Percentiles rank a stretch among this genome's conserved stretches.
phyloP scores from a whole-genome alignment of 2,888 invertebrate genomes.

The Drosophila sordidapex region DNA sequence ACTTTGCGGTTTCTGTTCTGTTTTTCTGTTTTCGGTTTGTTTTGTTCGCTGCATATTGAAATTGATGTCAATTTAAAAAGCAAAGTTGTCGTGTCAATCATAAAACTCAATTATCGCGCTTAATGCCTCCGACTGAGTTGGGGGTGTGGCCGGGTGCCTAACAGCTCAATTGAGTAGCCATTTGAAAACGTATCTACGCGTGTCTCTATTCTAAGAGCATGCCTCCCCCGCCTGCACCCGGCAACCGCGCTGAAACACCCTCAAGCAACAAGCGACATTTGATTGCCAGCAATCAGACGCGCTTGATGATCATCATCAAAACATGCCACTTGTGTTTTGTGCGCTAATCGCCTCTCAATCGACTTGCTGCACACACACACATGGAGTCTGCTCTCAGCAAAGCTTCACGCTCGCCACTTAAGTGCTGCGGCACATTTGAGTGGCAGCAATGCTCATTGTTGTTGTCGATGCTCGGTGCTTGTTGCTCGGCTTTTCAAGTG shows the following conservation, averaged over 20 bases:
- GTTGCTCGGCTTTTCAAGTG: slow-evolving; percentile 59
- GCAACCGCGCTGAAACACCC: background rate
- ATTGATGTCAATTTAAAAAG: slow-evolving; percentile 83
- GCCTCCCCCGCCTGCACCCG: background rate
- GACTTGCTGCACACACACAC: slow-evolving; percentile 47
- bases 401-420: slow-evolving; percentile 60
- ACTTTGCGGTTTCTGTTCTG: slow-evolving; percentile 36
- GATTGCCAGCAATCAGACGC: slow-evolving; percentile 76
- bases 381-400: slow-evolving; percentile 11
- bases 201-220: slow-evolving; percentile 50
- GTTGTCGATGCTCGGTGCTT: slow-evolving; percentile 65
- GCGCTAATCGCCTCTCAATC: slow-evolving; percentile 77
- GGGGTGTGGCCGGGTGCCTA: slow-evolving; percentile 43
- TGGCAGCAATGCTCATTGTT: slow-evolving; percentile 55
- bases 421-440: slow-evolving; percentile 72
- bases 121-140: slow-evolving; percentile 20
- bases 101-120: slow-evolving; percentile 78
- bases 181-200: slow-evolving; percentile 76
- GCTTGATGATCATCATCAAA: slow-evolving; percentile 75
- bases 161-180: slow-evolving; percentile 76
- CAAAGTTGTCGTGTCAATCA: slow-evolving; percentile 81
- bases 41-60: slow-evolving; percentile 79
- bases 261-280: slow-evolving; percentile 58
- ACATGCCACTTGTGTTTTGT: slow-evolving; percentile 79
- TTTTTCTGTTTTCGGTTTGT: slow-evolving; percentile 23